Conservation (phyloP, 2,888 invertebrate genomes). For the Panzeria rudis region DNA sequence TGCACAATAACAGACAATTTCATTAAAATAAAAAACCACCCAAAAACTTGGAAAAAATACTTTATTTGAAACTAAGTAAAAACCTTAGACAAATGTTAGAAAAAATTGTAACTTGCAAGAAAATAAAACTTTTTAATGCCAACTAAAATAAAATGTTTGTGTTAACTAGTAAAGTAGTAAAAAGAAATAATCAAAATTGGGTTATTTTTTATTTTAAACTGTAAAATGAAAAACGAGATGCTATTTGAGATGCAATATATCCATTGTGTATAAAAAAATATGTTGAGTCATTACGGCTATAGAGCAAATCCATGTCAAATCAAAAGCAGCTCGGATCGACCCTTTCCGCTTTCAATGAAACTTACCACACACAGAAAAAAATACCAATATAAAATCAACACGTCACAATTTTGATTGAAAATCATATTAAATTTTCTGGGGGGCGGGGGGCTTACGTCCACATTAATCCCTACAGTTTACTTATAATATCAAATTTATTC, state of each 20-base stretch:
- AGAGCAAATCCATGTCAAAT: no score
- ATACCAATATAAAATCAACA: no score
- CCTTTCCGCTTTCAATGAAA: no score
- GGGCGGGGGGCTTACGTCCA: no score
- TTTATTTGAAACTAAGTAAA: slow-evolving; percentile 4
- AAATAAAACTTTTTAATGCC: not conserved
- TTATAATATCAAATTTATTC: no score
- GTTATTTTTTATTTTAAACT: slow-evolving; percentile 36
- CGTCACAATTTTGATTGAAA: no score
- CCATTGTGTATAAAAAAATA: no score
- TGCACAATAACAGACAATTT: slow-evolving; percentile 6
- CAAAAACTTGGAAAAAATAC: not conserved
- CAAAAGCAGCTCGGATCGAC: no score
- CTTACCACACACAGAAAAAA: no score
- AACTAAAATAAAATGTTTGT: not conserved
- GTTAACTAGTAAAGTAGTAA: not conserved
- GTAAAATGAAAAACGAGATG: not conserved
- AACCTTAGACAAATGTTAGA: not conserved
- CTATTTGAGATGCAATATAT: not conserved
- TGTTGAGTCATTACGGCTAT: no score
- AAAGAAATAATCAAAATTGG: slow-evolving; percentile 8
- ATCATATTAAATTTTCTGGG: no score
- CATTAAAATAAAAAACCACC: slow-evolving; percentile 8
- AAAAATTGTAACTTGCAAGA: not conserved
- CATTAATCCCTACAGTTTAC: no score